These are phyloP conservation scores for Lates japonicus DNA, from an alignment of 2,797 vertebrate genomes.

Conservation along the genomic window DNA sequence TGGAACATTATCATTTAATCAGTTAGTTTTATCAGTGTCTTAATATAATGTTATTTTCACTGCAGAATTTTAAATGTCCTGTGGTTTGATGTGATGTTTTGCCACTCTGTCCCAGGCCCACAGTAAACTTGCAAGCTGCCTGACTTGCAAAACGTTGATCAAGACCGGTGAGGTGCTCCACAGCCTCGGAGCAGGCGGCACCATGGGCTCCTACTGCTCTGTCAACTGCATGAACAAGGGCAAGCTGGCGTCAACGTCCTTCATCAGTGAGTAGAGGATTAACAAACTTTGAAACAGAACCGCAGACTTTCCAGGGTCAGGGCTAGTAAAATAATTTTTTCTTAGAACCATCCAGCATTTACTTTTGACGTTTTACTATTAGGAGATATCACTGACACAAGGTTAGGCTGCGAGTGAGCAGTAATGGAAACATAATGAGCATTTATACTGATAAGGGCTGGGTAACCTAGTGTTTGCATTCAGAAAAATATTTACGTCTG, in stretches of 20 bases:
- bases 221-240: conserved; percentile 96
- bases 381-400: not conserved
- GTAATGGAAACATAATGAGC: not conserved
- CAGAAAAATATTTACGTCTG: not conserved
- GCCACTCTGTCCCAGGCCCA: conserved; percentile 87
- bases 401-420: not conserved
- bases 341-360: too few species aligned
- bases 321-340: not conserved
- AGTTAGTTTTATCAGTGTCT: not conserved
- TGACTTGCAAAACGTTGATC: conserved; percentile 94
- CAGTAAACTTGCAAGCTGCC: conserved; percentile 94
- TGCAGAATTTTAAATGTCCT: not conserved
- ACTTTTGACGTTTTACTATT: too few species aligned
- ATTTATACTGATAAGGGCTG: not conserved
- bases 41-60: not conserved
- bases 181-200: conserved; percentile 91
- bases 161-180: conserved; percentile 96
- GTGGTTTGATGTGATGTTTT: conserved; percentile 3
- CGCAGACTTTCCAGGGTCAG: not conserved
- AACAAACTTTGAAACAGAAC: not conserved
- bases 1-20: not conserved
- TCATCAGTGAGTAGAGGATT: conserved; percentile 77
- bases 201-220: conserved; percentile 97
- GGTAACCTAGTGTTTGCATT: not conserved
- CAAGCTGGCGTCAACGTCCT: conserved; percentile 89